These are phyloP conservation scores for Pleuronectes platessa DNA, from an alignment of 2,113 vertebrate species.

Conservation along the genomic window DNA sequence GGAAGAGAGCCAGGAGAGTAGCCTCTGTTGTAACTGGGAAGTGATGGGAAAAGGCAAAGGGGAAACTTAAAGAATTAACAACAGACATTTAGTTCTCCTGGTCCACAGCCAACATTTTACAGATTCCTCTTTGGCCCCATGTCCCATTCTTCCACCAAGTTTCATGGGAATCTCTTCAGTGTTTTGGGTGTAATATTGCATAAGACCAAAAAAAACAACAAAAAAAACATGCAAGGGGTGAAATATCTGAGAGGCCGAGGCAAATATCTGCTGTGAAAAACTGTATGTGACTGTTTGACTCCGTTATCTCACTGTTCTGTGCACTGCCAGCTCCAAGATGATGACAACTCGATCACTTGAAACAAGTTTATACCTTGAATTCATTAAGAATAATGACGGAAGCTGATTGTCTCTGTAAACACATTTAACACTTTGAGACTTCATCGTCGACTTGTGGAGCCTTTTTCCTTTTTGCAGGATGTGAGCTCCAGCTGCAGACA, in stretches of 20 bases:
- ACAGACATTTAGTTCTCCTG: conserved; percentile 2
- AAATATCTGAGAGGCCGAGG: no score
- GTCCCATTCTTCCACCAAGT: no score
- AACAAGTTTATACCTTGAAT: background rate
- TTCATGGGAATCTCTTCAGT: no score
- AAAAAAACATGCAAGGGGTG: no score
- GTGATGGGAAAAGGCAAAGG: background rate
- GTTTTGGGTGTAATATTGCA: no score
- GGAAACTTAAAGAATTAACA: background rate
- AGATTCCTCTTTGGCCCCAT: no score
- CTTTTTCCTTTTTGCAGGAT: conserved; percentile 17
- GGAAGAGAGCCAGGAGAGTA: background rate
- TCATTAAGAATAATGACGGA: conserved; percentile 7
- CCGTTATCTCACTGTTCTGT: no score
- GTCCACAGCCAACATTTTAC: background rate
- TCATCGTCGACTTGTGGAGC: background rate
- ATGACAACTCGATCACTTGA: background rate
- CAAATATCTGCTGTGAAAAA: no score
- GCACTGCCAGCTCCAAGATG: no score
- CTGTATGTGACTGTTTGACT: background rate
- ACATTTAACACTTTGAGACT: background rate
- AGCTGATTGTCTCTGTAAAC: conserved; percentile 1
- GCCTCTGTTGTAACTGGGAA: background rate
- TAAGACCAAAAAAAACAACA: no score
- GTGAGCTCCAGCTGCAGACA: conserved; percentile 24